phyloP scores from a whole-genome alignment of 2,113 vertebrate species.

The Myrmecobius fasciatus region DNA sequence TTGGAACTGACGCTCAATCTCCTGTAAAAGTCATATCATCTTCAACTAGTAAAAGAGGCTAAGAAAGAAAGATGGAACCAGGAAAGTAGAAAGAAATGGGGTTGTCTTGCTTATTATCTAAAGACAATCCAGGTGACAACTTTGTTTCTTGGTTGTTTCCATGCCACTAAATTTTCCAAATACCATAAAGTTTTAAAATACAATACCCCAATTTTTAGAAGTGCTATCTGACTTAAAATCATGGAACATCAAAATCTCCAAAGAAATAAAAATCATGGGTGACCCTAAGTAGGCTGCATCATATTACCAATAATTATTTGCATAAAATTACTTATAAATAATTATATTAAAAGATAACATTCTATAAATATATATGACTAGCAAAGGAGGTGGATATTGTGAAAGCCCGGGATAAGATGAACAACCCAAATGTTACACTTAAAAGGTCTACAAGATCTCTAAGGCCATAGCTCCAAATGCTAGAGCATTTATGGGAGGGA shows the following conservation, averaged over 20 bases:
- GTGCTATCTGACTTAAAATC: not conserved
- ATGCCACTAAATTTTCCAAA: not conserved
- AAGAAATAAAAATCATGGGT: not conserved
- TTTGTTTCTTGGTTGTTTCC: accelerated
- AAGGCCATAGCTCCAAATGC: not conserved
- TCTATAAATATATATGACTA: not conserved
- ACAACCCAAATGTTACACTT: not conserved
- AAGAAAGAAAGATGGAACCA: not conserved
- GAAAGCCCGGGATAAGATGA: not conserved
- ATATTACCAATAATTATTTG: not conserved
- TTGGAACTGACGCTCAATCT: accelerated
- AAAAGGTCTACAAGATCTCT: not conserved
- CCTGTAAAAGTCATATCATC: not conserved
- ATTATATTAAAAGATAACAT: not conserved
- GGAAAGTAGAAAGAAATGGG: not conserved
- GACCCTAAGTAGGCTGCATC: not conserved
- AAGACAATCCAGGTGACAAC: not conserved
- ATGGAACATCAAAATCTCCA: not conserved
- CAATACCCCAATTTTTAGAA: not conserved
- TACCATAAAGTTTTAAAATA: not conserved
- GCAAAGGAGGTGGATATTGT: not conserved
- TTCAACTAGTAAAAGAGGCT: accelerated
- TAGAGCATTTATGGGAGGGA: not conserved
- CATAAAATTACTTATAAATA: not conserved
- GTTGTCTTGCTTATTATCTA: accelerated